phyloP scores from a whole-genome alignment of 2,113 vertebrate genomes.

The Syrmaticus mikado region DNA sequence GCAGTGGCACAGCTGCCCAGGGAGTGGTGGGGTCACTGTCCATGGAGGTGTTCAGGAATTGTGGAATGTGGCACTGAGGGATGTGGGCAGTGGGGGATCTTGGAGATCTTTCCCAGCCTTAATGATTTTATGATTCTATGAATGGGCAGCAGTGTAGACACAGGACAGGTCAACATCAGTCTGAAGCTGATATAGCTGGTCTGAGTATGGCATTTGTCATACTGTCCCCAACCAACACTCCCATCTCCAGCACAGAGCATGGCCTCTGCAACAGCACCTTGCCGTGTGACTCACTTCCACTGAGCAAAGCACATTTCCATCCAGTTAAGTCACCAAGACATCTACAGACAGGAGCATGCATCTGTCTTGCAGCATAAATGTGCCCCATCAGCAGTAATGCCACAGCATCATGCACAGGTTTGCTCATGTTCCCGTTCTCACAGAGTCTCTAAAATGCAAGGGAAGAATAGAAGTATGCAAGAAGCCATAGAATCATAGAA shows the following conservation, averaged over 20 bases:
- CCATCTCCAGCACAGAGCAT: fast-evolving
- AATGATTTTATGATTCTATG: not conserved
- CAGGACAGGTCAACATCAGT: not conserved
- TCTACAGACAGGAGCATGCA: fast-evolving
- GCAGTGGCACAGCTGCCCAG: too few relatives aligned
- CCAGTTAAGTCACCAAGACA: fast-evolving
- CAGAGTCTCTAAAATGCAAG: not conserved
- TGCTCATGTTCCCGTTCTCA: not conserved
- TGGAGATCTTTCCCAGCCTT: not conserved
- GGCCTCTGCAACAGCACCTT: not conserved
- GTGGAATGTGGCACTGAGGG: too few relatives aligned
- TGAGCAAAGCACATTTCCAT: constrained; percentile 13
- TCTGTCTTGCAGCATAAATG: not conserved
- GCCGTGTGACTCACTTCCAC: not conserved
- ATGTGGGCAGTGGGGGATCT: not conserved
- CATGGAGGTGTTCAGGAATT: too few relatives aligned
- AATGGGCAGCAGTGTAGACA: too few relatives aligned
- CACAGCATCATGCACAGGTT: not conserved
- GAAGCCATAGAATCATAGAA: not conserved
- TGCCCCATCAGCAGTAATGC: not conserved
- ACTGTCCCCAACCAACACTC: not conserved
- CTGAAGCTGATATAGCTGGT: not conserved
- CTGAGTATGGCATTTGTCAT: not conserved
- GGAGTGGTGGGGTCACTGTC: too few relatives aligned
- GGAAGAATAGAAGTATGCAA: not conserved